Evolutionary conservation across 2,888 invertebrate species (phyloP).

Genomic region (Euclidia mi): DNA sequence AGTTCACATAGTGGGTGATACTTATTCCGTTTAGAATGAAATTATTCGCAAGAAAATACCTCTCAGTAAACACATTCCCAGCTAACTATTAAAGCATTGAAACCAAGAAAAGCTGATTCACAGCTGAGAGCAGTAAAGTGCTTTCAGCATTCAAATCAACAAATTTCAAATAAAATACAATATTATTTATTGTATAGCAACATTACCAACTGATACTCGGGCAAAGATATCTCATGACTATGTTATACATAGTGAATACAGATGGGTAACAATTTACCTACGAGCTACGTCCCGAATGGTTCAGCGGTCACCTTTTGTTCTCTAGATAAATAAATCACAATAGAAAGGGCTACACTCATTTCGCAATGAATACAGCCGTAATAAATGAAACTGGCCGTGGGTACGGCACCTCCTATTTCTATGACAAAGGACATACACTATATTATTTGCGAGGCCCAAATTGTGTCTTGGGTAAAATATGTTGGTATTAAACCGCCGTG

Average conservation of each 20-base stretch:
- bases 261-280: constrained; percentile 23
- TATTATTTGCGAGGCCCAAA: constrained; percentile 30
- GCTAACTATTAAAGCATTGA: no score
- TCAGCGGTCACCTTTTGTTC: constrained; percentile 33
- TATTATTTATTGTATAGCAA: no score
- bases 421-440: constrained; percentile 35
- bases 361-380: constrained; percentile 46
- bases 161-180: no score
- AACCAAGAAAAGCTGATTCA: no score
- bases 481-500: constrained; percentile 11
- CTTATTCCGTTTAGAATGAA: no score
- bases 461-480: constrained; percentile 31
- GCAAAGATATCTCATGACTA: no score
- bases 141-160: no score
- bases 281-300: constrained; percentile 6
- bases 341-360: constrained; percentile 33
- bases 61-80: no score
- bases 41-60: no score
- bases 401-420: constrained; percentile 33
- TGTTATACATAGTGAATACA: neutral
- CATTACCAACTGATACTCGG: no score
- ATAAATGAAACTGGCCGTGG: constrained; percentile 45
- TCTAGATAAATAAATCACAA: constrained; percentile 46
- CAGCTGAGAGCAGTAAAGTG: no score
- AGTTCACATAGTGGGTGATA: no score